Base-by-base conservation (phyloP, 2,113 vertebrate genomes). In the Suricata suricatta region DNA sequence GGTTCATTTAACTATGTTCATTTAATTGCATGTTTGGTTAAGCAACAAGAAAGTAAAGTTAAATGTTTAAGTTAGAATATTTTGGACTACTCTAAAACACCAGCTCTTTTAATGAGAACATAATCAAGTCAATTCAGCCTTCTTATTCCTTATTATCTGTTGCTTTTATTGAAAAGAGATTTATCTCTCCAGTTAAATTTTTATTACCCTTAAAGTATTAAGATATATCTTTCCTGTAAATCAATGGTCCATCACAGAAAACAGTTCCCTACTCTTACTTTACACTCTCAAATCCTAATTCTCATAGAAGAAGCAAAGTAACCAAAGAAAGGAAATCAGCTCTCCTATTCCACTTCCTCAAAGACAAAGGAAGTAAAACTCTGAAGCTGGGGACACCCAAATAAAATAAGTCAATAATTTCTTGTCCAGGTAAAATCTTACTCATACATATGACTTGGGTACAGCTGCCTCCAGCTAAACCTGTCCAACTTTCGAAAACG, bases 31-130 rank as follows among this genome's bases (percentile, higher is more conserved):
- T 25, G 38, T 76, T 87, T 54, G 57, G 57, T 72, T 72, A 50
- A 52, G 94, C 63, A 82, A 88, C 38, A 93, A 96, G 31, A 90
- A 96, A 86, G 23, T 89, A 77, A 96, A 96, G 95, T 14, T 74
- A 90, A 94, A 82, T 86, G 13, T 87, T 77, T 94, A 57, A 15
- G 74, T 54, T 76, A 68, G 44, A 82, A 29, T 81, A n/a, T 29
- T 64, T 1, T 31, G 76, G 74, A 68, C 23, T 41, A 44, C 29
- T 88, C n/a, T 88, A 60, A 81, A 96, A 93, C 38, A 76, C 14
- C 38, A 88, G 31, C 54, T 87, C 80, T 95, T 79, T 88, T 31
- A 52, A 66, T 74, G 72, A 91, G 88, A 86, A 25, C 1, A 74
- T 50, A 84, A n/a, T 5, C 50, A 89, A 79, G 72, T 35, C 77